A percentile compares a stretch with the other conserved stretches of the same genome.
Conservation (phyloP, 2,113 vertebrate species). For the Pachyramphus minor region DNA sequence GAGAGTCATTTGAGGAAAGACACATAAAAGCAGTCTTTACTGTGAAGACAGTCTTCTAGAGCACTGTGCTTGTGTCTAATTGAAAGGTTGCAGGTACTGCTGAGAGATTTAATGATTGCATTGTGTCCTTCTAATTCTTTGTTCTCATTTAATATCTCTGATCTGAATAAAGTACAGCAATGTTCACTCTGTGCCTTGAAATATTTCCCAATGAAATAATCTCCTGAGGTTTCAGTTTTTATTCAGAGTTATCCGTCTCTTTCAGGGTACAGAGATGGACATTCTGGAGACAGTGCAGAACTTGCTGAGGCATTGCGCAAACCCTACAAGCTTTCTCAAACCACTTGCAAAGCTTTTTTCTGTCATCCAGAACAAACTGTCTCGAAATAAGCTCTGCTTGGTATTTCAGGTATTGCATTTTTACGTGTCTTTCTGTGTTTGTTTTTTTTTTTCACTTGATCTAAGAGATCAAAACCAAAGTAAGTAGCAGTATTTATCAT, state of each 20-base stretch:
- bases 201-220: background rate
- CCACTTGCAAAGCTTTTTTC: slow-evolving; percentile 91
- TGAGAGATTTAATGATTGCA: background rate
- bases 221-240: background rate
- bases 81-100: background rate
- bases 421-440: background rate
- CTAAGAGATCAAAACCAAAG: background rate
- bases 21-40: background rate
- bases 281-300: slow-evolving; percentile 92
- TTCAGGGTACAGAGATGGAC: slow-evolving; percentile 89
- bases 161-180: background rate
- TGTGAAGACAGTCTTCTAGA: background rate
- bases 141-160: background rate
- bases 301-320: slow-evolving; percentile 81
- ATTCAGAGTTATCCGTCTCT: background rate
- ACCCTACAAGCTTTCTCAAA: slow-evolving; percentile 82
- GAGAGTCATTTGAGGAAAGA: background rate
- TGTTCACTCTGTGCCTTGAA: background rate
- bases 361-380: slow-evolving; percentile 83
- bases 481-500: background rate
- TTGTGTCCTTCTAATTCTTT: background rate
- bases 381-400: slow-evolving; percentile 83
- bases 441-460: background rate
- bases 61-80: background rate
- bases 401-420: slow-evolving; percentile 85